These are phyloP conservation scores for Aplysina aerophoba DNA, from an alignment of 37 sponge, comb jelly and placozoan genomes.

Conservation along the genomic window DNA sequence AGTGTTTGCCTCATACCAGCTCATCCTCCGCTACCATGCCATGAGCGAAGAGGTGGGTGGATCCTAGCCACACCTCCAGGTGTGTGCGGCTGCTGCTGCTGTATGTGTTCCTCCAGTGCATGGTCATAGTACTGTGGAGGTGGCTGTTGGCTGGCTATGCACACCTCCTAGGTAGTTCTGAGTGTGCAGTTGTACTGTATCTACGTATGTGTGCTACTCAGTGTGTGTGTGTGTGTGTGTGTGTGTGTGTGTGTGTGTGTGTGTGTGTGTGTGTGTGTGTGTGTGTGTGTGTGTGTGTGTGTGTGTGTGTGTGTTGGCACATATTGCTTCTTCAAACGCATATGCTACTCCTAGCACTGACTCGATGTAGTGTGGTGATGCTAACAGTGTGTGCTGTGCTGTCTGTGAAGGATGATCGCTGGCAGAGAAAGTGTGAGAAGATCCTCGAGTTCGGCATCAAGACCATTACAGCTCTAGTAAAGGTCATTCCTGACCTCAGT, in stretches of 20 bases:
- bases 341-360: neutral
- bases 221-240: no score
- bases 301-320: no score
- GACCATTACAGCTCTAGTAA: conserved; percentile 80
- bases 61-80: neutral
- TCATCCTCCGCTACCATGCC: conserved; percentile 72
- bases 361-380: neutral
- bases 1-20: conserved; percentile 85
- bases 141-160: neutral
- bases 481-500: conserved; percentile 69
- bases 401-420: conserved; percentile 80
- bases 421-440: conserved; percentile 93
- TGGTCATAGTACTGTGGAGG: no score
- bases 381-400: neutral
- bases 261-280: no score
- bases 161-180: neutral
- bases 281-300: no score
- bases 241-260: no score
- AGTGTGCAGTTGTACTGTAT: neutral
- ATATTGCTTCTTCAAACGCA: neutral
- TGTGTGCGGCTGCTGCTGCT: neutral
- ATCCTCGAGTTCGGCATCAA: conserved; percentile 91
- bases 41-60: conserved; percentile 65
- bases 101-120: neutral
- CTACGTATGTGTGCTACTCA: no score